Evolutionary conservation across 2,888 invertebrate genomes (phyloP).

Genomic region (Apantesis nais): DNA sequence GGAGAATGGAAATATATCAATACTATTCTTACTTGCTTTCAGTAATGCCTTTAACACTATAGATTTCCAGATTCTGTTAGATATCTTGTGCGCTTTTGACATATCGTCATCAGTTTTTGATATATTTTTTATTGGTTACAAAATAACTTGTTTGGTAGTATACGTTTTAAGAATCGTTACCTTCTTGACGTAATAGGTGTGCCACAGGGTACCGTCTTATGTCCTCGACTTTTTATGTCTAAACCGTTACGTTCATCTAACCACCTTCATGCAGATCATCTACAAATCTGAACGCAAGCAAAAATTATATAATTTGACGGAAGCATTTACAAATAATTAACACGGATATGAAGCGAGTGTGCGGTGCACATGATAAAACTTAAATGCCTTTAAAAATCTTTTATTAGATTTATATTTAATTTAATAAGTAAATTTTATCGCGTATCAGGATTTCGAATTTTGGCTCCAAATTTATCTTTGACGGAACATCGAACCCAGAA

Average conservation of each 20-base stretch:
- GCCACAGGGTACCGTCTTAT: neutral
- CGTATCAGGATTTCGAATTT: neutral
- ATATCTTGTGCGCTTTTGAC: neutral
- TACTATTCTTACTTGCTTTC: neutral
- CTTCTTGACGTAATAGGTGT: neutral
- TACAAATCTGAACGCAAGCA: neutral
- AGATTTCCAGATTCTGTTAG: neutral
- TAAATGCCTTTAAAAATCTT: neutral
- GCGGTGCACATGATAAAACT: neutral
- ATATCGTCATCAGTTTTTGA: neutral
- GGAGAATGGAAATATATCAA: neutral
- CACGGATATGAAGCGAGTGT: neutral
- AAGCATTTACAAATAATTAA: neutral
- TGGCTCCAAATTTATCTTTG: neutral
- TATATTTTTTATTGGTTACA: neutral
- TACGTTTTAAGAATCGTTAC: neutral
- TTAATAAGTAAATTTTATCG: no score
- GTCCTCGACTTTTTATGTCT: neutral
- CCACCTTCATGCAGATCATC: neutral
- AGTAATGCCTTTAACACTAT: neutral
- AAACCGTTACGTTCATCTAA: neutral
- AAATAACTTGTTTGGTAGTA: neutral
- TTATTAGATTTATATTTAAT: neutral
- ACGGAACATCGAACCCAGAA: no score
- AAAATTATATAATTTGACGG: neutral